Evolutionary conservation across 2,113 vertebrate genomes (phyloP), one percentile per base, ranked within the genome.

Genomic region (Amphiprion percula): DNA sequence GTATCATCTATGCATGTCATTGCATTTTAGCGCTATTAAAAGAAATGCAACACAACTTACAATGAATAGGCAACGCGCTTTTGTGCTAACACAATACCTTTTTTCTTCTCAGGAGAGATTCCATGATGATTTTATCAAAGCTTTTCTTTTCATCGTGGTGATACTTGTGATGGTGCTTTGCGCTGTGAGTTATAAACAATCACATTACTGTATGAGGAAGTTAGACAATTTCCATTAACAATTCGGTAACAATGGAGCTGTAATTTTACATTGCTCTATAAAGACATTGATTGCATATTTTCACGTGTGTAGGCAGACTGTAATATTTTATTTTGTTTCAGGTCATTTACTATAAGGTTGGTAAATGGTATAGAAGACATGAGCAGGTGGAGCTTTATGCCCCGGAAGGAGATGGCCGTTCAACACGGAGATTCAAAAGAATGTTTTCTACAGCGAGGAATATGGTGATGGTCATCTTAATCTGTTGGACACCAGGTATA

Each of bases 401-500:
- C 14, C 87, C 65, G 70, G 83, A 85, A 56, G 68, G 79, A 55
- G 92, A 93, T 0, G 85, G 85, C 7, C 85, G 75, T 0, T 92
- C 84, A 2, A 86, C 80, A 69, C 64, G 70, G 17, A 80, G 90
- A 82, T 65, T 88, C 23, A 90, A 55, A 79, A 47, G 19, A 0
- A 23, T 74, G 28, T 60, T 85, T 87, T 86, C 10, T 11, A 92
- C 91, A 6, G 83, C 92, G 0, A 84, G 77, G 23, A 83, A 77
- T 65, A 95, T 96, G 92, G 87, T 96, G 77, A 41, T 95, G 70
- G 91, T 95, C 15, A 93, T 96, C 70, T 71, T 96, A 56, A 41
- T 96, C 88, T 96, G 96, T 85, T 96, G 96, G 96, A 17, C 80
- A 0, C 95, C 96, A 93, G 95, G 96, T 92, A 86, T 17, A 56